These are phyloP conservation scores for Acinonyx jubatus DNA, from an alignment of 2,113 vertebrate genomes.

Conservation along the genomic window DNA sequence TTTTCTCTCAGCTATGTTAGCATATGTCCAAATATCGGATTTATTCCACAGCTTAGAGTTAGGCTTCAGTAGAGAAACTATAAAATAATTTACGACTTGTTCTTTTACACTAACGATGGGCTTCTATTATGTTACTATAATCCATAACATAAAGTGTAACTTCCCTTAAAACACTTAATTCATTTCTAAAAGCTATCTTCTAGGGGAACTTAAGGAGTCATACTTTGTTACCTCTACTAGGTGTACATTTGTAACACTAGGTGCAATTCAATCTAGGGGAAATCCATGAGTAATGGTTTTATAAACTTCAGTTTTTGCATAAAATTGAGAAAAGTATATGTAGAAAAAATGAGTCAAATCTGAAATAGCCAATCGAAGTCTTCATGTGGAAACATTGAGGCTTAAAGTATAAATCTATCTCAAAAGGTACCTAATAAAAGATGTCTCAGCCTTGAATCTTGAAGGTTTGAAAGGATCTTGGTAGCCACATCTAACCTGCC, in stretches of 20 bases:
- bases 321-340: neutral
- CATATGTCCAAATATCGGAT: neutral
- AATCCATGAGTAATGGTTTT: neutral
- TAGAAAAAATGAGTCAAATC: neutral
- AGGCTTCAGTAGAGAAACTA: neutral
- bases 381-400: neutral
- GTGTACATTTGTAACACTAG: neutral
- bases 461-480: neutral
- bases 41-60: neutral
- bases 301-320: neutral
- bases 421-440: neutral
- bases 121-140: neutral
- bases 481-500: neutral
- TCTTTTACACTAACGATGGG: neutral
- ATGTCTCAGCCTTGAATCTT: neutral
- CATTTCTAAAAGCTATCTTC: neutral
- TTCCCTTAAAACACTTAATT: neutral
- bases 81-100: slow-evolving; percentile 19
- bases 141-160: neutral
- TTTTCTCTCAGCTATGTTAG: neutral
- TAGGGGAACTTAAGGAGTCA: neutral
- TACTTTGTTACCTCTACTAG: neutral
- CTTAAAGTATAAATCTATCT: neutral
- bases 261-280: neutral
- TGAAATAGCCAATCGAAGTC: neutral